phyloP scores from a whole-genome alignment of 1,140 invertebrate species.

The Drosophila pallidifrons region DNA sequence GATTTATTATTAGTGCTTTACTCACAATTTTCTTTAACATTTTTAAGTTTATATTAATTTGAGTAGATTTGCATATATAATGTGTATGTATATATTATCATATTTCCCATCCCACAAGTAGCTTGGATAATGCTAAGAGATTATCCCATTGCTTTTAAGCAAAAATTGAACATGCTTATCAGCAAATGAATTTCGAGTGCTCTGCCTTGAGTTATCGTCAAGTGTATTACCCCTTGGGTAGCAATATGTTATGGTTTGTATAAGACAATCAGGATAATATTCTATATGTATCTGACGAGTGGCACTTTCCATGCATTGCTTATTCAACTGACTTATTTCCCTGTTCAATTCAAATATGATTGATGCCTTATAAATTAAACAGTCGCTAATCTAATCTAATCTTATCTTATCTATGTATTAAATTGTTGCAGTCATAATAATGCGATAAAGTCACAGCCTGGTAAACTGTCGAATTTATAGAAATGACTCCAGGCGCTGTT shows the following conservation, averaged over 20 bases:
- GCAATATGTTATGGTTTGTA: slow-evolving; percentile 17
- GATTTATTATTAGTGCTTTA: too few relatives aligned
- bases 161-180: not conserved
- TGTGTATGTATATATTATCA: too few relatives aligned
- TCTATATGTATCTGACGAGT: slow-evolving; percentile 2
- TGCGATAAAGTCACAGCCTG: slow-evolving; percentile 15
- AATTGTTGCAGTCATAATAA: not conserved
- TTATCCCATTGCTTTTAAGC: too few relatives aligned
- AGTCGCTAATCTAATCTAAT: slow-evolving; percentile 45
- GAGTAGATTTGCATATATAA: too few relatives aligned
- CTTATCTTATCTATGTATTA: slow-evolving; percentile 21
- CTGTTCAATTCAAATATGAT: slow-evolving; percentile 8
- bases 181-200: slow-evolving; percentile 5
- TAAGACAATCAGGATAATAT: slow-evolving; percentile 46
- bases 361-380: slow-evolving; percentile 6
- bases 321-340: slow-evolving; percentile 32
- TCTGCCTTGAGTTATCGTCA: slow-evolving; percentile 12
- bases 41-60: too few relatives aligned
- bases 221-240: not conserved
- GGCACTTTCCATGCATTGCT: slow-evolving; percentile 21
- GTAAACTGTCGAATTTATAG: slow-evolving; percentile 3
- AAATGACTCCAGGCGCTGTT: slow-evolving; percentile 17
- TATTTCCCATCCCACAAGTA: too few relatives aligned
- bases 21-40: too few relatives aligned
- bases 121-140: not conserved